Base-by-base conservation (phyloP, 2,797 vertebrate species). In the Peromyscus melanophrys region DNA sequence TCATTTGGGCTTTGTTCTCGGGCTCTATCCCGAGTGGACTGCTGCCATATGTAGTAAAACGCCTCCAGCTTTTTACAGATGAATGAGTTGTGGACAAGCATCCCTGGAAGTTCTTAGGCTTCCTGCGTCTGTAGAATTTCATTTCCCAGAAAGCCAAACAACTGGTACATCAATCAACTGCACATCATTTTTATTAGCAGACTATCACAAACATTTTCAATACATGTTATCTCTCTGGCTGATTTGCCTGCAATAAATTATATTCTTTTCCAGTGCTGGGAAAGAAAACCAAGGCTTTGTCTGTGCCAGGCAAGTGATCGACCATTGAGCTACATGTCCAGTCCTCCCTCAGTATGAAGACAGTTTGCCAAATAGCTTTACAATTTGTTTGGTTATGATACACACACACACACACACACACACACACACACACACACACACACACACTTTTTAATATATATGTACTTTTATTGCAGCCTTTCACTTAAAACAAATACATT, bases 1-100 rank as follows among this genome's bases (percentile, higher is more conserved):
- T 49, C 23, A 71, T 59, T 96, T 97, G 92, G 85, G 46, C 94
- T 97, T 97, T 97, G 90, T 95, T 96, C 96, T 92, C 23, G 43
- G 23, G 27, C 29, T 87, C 75, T 81, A 73, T 71, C 46, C 31
- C 0, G 7, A 97, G n/a, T 57, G 40, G 59, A 21, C 61, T 77
- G 76, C 31, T 92, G 71, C 6, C 31, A 57, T 55, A 78, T 23
- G 25, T 46, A 84, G 89, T 88, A 88, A 89, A 90, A 96, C 81
- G 17, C 34, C 34, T 83, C 71, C 71, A 61, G 57, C 77, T 88
- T 93, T 94, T 95, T 89, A 84, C 29, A 88, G 85, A 95, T 89
- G 67, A 90, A 78, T 87, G 55, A 65, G 90, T 88, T 96, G 67
- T 43, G 95, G 94, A 89, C 65, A 52, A 93, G 34, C 9, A 25